These are phyloP conservation scores for Macrotus californicus DNA, from an alignment of 2,113 vertebrate species.

Conservation along the genomic window DNA sequence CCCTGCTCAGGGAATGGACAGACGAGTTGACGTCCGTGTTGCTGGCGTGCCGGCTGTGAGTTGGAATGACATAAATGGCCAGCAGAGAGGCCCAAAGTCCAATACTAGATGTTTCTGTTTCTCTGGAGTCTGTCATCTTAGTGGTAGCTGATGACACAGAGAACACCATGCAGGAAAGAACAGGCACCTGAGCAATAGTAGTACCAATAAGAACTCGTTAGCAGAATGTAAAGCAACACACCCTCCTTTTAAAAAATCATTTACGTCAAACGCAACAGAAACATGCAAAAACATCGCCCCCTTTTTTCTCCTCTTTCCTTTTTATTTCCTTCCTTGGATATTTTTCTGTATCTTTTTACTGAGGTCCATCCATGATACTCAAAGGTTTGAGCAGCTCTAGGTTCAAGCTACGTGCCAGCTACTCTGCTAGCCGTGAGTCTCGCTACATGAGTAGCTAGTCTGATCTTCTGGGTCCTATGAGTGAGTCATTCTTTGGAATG, in stretches of 20 bases:
- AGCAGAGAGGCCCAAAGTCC: not conserved
- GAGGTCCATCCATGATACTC: not conserved
- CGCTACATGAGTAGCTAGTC: not conserved
- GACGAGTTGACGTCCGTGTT: not conserved
- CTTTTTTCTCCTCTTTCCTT: not conserved
- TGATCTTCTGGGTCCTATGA: not conserved
- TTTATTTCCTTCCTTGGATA: not conserved
- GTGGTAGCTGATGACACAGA: conserved; percentile 26
- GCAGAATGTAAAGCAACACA: not conserved
- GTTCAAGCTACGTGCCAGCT: not conserved
- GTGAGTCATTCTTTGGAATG: not conserved
- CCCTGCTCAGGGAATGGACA: not conserved
- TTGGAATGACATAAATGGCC: not conserved
- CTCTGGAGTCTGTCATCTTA: not conserved
- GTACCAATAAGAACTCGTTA: not conserved
- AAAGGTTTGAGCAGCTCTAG: not conserved
- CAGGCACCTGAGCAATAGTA: not conserved
- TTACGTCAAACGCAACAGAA: not conserved
- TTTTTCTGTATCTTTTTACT: not conserved
- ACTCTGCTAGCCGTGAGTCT: not conserved
- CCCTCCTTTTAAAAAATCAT: not conserved
- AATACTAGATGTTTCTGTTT: not conserved
- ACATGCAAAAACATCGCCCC: not conserved
- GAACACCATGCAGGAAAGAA: not conserved
- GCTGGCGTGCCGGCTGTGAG: not conserved